phyloP scores from a whole-genome alignment of 2,113 vertebrate genomes.

The Bos javanicus region DNA sequence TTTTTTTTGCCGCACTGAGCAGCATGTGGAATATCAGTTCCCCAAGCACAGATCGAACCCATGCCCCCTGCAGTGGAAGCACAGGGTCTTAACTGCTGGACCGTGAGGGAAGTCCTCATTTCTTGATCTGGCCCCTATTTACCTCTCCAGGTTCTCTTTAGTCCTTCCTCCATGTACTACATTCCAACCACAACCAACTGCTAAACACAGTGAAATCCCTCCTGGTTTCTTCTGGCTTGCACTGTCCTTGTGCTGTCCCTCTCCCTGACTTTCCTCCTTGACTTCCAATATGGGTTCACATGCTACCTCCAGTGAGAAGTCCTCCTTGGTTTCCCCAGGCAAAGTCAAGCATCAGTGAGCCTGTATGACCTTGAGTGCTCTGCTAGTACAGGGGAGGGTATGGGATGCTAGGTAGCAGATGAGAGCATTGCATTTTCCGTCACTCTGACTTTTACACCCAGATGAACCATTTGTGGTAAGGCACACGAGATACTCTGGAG shows the following conservation, averaged over 20 bases:
- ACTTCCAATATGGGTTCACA: not conserved
- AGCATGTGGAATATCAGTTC: not conserved
- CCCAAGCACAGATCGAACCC: not conserved
- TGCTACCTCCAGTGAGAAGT: not conserved
- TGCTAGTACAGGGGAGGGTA: not conserved
- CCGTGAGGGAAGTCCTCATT: not conserved
- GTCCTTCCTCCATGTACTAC: not conserved
- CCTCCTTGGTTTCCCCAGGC: not conserved
- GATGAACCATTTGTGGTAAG: not conserved
- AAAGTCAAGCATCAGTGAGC: not conserved
- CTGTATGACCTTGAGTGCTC: not conserved
- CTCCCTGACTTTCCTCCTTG: not conserved
- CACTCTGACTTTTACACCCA: not conserved
- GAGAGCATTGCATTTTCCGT: not conserved
- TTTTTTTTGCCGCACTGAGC: rapidly evolving
- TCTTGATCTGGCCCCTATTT: not conserved
- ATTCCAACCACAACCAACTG: not conserved
- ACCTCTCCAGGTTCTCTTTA: not conserved
- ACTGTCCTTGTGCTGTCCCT: not conserved
- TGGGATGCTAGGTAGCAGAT: not conserved
- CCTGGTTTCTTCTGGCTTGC: not conserved
- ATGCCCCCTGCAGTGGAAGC: not conserved
- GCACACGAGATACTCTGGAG: not conserved
- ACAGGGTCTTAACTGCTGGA: not conserved
- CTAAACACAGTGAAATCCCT: not conserved